A percentile compares a stretch with the other conserved stretches of the same genome.
These are phyloP conservation scores for Tiphia femorata DNA, from an alignment of 2,888 invertebrate species.

Conservation along the genomic window DNA sequence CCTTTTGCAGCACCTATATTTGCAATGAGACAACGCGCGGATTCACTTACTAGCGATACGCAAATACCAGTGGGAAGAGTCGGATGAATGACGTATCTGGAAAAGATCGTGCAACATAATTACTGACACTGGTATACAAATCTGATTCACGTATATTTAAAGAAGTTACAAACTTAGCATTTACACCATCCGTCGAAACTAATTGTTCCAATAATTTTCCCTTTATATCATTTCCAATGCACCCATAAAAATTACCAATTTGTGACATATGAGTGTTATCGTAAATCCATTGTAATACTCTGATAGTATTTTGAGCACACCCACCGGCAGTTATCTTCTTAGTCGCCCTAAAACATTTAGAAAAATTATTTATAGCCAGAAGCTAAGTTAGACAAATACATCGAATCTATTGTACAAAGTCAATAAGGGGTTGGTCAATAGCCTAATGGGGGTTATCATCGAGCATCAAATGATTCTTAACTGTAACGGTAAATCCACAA, in stretches of 20 bases:
- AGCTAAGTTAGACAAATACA: background rate
- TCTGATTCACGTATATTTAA: background rate
- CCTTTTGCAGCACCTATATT: constrained; percentile 65
- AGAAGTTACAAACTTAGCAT: constrained; percentile 53
- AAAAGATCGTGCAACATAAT: constrained; percentile 14
- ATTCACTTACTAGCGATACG: constrained; percentile 58
- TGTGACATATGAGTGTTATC: constrained; percentile 39
- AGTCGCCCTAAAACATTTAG: constrained; percentile 40
- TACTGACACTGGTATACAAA: background rate
- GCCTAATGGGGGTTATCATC: too few species aligned
- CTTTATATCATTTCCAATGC: constrained; percentile 62
- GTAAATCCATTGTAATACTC: constrained; percentile 61
- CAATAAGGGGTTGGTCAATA: too few species aligned
- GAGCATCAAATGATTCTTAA: too few species aligned
- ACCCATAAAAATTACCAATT: constrained; percentile 56
- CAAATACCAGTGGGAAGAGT: constrained; percentile 63
- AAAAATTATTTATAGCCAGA: background rate
- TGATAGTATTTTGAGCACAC: constrained; percentile 59
- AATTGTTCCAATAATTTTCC: constrained; percentile 58
- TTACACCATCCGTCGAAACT: constrained; percentile 58
- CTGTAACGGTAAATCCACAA: constrained; percentile 53
- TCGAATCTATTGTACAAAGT: too few species aligned
- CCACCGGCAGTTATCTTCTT: constrained; percentile 55
- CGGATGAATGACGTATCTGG: constrained; percentile 60
- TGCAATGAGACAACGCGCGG: constrained; percentile 62